phyloP scores from a whole-genome alignment of 2,888 invertebrate species.

The Epirrita christyi region DNA sequence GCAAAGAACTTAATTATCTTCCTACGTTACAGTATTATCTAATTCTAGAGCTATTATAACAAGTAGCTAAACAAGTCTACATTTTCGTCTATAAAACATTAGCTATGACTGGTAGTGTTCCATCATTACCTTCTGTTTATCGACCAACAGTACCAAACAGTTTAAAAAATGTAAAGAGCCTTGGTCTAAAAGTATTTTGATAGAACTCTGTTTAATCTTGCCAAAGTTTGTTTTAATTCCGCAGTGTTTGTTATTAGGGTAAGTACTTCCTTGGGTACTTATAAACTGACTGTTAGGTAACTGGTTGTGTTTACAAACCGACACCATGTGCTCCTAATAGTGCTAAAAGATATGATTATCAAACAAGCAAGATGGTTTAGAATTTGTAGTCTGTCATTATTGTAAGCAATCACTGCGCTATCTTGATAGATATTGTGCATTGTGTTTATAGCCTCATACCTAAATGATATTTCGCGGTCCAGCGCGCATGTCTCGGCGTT shows the following conservation, averaged over 20 bases:
- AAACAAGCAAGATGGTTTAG: no score
- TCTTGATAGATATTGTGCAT: conserved; percentile 3
- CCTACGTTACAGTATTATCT: no score
- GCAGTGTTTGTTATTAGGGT: not conserved
- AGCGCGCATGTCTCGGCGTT: conserved; percentile 47
- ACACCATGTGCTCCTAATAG: not conserved
- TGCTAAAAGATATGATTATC: not conserved
- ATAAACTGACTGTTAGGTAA: no score
- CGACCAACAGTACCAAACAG: not conserved
- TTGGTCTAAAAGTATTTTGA: not conserved
- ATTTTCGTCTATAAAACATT: no score
- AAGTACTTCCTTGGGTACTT: no score
- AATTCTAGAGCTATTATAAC: no score
- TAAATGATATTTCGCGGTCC: conserved; percentile 49
- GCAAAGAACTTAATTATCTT: not conserved
- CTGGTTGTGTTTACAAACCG: not conserved
- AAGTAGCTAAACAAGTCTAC: no score
- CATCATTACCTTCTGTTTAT: not conserved
- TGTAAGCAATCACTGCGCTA: not conserved
- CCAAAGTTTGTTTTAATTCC: not conserved
- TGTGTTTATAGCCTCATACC: no score
- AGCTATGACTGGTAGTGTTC: no score
- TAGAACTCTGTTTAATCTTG: not conserved
- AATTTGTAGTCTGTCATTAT: conserved; percentile 2
- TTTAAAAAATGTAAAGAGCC: not conserved